These are phyloP conservation scores for Calcarius ornatus DNA, from an alignment of 2,113 vertebrate species.

Conservation along the genomic window DNA sequence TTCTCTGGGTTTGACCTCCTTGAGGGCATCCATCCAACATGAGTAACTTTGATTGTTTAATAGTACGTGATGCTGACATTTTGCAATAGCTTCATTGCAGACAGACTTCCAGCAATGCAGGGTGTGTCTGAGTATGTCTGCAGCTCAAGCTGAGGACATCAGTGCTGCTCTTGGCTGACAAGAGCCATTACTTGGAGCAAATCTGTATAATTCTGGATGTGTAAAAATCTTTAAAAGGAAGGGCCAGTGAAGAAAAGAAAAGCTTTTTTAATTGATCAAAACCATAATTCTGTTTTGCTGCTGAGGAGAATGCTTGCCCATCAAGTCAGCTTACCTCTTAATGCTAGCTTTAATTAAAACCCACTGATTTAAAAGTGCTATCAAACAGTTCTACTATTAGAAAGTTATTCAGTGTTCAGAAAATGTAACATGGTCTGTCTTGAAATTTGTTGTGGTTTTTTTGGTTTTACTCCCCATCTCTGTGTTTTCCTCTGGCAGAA, in stretches of 20 bases:
- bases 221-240: background rate
- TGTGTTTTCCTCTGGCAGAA: background rate
- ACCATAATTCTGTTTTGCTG: background rate
- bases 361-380: background rate
- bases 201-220: background rate
- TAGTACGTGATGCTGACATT: background rate
- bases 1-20: conserved; percentile 48
- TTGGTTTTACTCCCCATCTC: background rate
- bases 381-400: background rate
- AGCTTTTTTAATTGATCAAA: background rate
- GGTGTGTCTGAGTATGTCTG: conserved; percentile 38
- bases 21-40: conserved; percentile 27
- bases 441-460: background rate
- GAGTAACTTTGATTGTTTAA: conserved; percentile 4
- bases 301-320: background rate
- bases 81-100: conserved; percentile 1
- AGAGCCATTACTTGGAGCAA: background rate
- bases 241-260: background rate
- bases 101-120: background rate
- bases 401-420: background rate
- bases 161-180: conserved; percentile 1
- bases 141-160: background rate
- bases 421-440: background rate
- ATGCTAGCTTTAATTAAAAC: background rate
- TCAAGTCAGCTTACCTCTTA: background rate